These are phyloP conservation scores for Drosophila pruinosa DNA, from an alignment of 1,140 invertebrate genomes.

Conservation along the genomic window DNA sequence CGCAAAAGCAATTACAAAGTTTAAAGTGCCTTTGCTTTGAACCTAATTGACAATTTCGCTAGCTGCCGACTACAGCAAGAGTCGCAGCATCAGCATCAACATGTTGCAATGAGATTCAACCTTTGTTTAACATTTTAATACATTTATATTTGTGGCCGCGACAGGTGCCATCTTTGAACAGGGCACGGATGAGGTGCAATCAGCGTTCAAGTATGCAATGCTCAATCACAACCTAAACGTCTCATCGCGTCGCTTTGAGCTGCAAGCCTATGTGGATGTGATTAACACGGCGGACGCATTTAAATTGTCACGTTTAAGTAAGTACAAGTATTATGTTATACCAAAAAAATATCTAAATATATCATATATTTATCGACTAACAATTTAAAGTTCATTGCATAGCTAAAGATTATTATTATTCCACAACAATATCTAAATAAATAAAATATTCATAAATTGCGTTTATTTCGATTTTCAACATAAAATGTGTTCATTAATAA, in stretches of 20 bases:
- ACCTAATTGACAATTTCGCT: conserved; percentile 75
- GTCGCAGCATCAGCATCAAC: conserved; percentile 15
- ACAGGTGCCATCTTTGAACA: conserved; percentile 95
- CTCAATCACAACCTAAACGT: conserved; percentile 91
- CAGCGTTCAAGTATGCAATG: conserved; percentile 94
- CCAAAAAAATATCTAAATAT: too few relatives aligned
- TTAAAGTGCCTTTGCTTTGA: conserved; percentile 78
- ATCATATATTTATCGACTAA: too few relatives aligned
- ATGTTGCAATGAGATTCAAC: conserved; percentile 34
- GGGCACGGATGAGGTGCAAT: conserved; percentile 93
- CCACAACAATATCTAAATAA: too few relatives aligned
- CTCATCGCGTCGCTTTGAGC: conserved; percentile 89
- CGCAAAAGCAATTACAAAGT: conserved; percentile 78
- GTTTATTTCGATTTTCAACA: too few relatives aligned
- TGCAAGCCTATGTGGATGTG: conserved; percentile 93
- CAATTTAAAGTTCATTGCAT: too few relatives aligned
- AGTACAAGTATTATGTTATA: conserved; percentile 86
- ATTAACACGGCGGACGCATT: conserved; percentile 97
- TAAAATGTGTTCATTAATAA: too few relatives aligned
- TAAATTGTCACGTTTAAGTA: conserved; percentile 93
- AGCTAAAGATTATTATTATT: too few relatives aligned
- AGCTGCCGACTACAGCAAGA: neutral
- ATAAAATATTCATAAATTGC: too few relatives aligned
- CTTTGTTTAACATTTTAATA: conserved; percentile 26
- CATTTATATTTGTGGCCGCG: neutral